phyloP scores from a whole-genome alignment of 2,888 invertebrate species.

The Cataglyphis cursor region DNA sequence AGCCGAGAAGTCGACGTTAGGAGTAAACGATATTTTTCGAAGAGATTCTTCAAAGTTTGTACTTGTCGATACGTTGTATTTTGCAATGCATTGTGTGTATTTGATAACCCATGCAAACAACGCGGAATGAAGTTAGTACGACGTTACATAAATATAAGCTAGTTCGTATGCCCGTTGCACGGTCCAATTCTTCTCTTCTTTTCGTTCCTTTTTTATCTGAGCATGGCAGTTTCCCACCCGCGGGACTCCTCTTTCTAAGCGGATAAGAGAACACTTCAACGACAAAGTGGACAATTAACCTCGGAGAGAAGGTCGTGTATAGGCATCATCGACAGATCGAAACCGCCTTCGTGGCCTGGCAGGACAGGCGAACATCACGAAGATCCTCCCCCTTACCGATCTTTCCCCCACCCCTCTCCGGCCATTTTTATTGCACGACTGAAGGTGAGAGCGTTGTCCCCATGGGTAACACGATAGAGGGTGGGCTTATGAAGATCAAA shows the following conservation, averaged over 20 bases:
- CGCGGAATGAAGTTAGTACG: constrained; percentile 17
- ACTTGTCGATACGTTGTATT: background rate
- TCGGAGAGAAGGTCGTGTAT: constrained; percentile 72
- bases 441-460: constrained; percentile 71
- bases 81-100: constrained; percentile 8
- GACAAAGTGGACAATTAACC: constrained; percentile 78
- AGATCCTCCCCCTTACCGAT: constrained; percentile 61
- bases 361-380: constrained; percentile 73
- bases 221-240: constrained; percentile 52
- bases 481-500: constrained; percentile 86
- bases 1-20: background rate
- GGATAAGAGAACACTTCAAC: constrained; percentile 63
- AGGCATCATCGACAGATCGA: constrained; percentile 64
- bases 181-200: constrained; percentile 19
- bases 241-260: constrained; percentile 40
- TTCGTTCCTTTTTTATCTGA: background rate
- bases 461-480: constrained; percentile 86
- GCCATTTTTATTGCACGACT: constrained; percentile 76
- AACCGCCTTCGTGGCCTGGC: constrained; percentile 64
- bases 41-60: background rate
- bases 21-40: constrained; percentile 1
- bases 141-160: constrained; percentile 1
- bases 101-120: constrained; percentile 41
- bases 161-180: constrained; percentile 9
- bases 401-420: background rate